Base-by-base conservation (phyloP, 2,113 vertebrate genomes). In the Thermophis baileyi region DNA sequence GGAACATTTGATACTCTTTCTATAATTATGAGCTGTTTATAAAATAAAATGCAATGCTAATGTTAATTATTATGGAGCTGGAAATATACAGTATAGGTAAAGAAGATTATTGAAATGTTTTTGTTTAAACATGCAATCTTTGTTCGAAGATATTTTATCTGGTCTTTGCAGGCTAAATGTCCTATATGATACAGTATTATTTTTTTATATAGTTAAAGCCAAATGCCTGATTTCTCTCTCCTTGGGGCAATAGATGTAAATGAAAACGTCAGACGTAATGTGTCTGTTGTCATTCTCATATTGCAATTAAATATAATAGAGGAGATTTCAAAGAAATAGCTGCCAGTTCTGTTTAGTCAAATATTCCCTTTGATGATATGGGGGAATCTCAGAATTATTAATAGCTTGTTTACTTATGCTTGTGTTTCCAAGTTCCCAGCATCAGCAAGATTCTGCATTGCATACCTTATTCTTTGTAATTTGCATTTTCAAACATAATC, bases 251-350 rank as follows among this genome's bases (percentile, higher is more conserved):
- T 54, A 47, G 35, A 89, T 92, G 91, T 55, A 89, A 92, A 92
- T 92, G 87, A 51, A 92, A 89, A 92, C 25, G 88, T 92, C 63
- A 85, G 40, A 55, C 22, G 7, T 35, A 89, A 92, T 89, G 30
- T 55, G 20, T 88, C 88, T 85, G 92, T 69, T 89, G 50, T 88
- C 92, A 92, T 92, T 92, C 63, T 92, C 44, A 92, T 89, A 27
- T 18, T 85, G 87, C 87, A 55, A 85, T 89, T 89, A 85, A 89
- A 69, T 85, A 49, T 22, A 30, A 57, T 18, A 85, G 5, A 54
- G 18, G 35, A 89, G 40, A 89, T 92, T 69, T 92, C 63, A 81
- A 92, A 92, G 50, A 85, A 88, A 46, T 35, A 92, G 54, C 51
- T 57, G 63, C 30, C 49, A 53, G 46, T 57, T 57, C 69, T 85